These are phyloP conservation scores for Hetaerina americana DNA, from an alignment of 1,140 invertebrate species.

Conservation along the genomic window DNA sequence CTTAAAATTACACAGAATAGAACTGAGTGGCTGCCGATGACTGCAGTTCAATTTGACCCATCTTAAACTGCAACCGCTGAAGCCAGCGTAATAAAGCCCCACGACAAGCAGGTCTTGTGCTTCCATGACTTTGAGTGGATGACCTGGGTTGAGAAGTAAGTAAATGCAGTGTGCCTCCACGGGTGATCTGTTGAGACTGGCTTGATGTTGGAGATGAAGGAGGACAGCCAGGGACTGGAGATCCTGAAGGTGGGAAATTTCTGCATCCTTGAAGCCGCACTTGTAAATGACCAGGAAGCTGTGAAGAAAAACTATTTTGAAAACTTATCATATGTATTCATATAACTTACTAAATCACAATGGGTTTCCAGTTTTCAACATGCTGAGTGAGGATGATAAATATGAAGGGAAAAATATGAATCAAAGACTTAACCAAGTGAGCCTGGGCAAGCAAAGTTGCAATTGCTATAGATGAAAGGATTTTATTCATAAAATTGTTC, in stretches of 20 bases:
- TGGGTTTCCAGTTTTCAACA: no score
- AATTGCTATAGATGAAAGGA: no score
- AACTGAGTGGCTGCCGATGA: constrained; percentile 83
- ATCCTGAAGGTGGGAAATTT: constrained; percentile 47
- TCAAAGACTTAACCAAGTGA: no score
- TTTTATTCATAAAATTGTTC: no score
- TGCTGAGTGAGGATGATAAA: no score
- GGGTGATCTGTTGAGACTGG: background rate
- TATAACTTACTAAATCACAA: no score
- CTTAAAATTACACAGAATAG: constrained; percentile 52
- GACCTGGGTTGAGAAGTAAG: background rate
- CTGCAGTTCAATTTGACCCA: constrained; percentile 94
- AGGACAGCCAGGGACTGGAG: constrained; percentile 16
- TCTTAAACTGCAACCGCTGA: constrained; percentile 90
- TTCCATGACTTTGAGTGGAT: background rate
- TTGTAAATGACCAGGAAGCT: constrained; percentile 82
- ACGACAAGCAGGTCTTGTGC: background rate
- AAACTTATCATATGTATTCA: no score
- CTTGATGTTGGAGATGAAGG: constrained; percentile 21
- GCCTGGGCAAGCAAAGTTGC: no score
- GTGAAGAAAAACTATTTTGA: constrained; percentile 71
- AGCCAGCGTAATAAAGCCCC: constrained; percentile 63
- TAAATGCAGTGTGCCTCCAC: background rate
- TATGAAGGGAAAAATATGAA: no score
- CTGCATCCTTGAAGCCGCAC: constrained; percentile 80